Base-by-base conservation (phyloP, 2,113 vertebrate genomes). In the Calyptommatus sinebrachiatus region DNA sequence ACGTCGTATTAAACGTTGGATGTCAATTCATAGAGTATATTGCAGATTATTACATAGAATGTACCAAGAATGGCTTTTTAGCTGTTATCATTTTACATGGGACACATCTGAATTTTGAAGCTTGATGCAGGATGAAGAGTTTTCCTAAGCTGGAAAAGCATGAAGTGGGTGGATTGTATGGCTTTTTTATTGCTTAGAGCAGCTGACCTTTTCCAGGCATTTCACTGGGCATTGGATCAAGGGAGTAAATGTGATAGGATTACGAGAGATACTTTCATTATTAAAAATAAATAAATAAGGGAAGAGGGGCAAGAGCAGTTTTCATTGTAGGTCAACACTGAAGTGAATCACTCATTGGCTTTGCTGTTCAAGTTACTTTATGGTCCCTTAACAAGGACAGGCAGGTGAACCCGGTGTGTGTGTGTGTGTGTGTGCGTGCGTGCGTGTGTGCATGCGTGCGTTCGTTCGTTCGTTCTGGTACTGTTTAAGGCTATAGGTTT, bases 261-360 rank as follows among this genome's bases (percentile, higher is more conserved):
- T 88, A 87, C 78, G 84, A 86, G 79, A 84, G 81, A 84, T 88
- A 83, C 77, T 76, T 89, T 69, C 4, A 28, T 73, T 85, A 53
- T n/a, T 83, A 89, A 87, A 91, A 91, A 90, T 87, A 89, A 88
- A 28, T 60, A 89, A 91, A 90, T 88, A 41, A 86, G 71, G 71
- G 50, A 46, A 7, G 65, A 10, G 1, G 6, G 50, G 22, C 57
- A 66, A 53, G 71, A 67, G 63, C 28, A 24, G 45, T 24, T 81
- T 81, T 75, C 65, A 26, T 21, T 53, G 35, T 60, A n/a, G 66
- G 66, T 69, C 65, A 81, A 21, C 26, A 45, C 18, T 61, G 72
- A 75, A 61, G 4, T 46, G 68, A 41, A n/a, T 11, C 50, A 46
- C 35, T 60, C 14, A 61, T 60, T 22, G 22, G 24, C 10, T 46